These are phyloP conservation scores for Eristalis tenax DNA, from an alignment of 2,888 invertebrate species.

Conservation along the genomic window DNA sequence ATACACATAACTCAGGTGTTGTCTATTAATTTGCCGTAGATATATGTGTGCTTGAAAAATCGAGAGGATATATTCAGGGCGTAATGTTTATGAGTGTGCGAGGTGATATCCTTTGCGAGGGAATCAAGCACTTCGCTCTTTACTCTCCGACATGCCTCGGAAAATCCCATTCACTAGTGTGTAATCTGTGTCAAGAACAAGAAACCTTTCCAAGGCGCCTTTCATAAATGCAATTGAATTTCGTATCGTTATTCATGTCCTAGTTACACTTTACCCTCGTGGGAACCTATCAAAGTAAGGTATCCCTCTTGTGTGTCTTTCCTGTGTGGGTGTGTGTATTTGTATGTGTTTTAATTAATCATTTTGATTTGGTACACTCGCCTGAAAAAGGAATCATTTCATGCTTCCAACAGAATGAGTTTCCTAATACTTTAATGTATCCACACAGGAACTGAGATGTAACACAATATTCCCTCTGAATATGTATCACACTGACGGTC, in stretches of 20 bases:
- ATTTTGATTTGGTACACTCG: slow-evolving; percentile 21
- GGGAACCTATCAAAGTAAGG: slow-evolving; percentile 35
- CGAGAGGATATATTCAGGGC: not conserved
- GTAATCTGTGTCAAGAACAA: slow-evolving; percentile 56
- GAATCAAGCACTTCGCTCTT: slow-evolving; percentile 9
- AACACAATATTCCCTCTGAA: slow-evolving; percentile 15
- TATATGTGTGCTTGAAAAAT: not conserved
- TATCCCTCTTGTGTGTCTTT: not conserved
- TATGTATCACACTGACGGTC: not conserved
- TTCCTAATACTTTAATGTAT: slow-evolving; percentile 12
- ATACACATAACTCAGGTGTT: not conserved
- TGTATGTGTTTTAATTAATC: slow-evolving; percentile 40
- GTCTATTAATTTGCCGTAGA: slow-evolving; percentile 2
- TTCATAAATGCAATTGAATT: slow-evolving; percentile 51
- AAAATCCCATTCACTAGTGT: slow-evolving; percentile 33
- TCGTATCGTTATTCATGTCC: slow-evolving; percentile 16
- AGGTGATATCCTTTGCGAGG: not conserved
- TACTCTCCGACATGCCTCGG: not conserved
- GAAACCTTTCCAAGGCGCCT: slow-evolving; percentile 49
- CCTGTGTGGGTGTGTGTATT: not conserved
- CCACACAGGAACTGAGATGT: not conserved
- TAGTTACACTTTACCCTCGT: slow-evolving; percentile 24
- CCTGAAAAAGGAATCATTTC: not conserved
- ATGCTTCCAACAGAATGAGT: slow-evolving; percentile 19
- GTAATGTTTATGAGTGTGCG: not conserved